A percentile compares a stretch with the other conserved stretches of the same genome.
Evolutionary conservation across 2,888 invertebrate genomes (phyloP).

Genomic region (Macrosiphum euphorbiae): DNA sequence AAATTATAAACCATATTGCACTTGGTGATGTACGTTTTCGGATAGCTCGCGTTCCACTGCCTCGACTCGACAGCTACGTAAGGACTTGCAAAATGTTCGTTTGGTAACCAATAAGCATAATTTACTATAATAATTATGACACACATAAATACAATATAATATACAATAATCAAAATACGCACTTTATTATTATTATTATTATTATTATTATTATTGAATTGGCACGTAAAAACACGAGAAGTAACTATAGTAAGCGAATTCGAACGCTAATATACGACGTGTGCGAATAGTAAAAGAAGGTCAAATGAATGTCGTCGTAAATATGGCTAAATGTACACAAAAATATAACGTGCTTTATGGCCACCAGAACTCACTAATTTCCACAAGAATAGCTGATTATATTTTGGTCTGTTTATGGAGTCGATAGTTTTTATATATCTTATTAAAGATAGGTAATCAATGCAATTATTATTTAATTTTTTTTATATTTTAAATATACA

Average conservation of each 20-base stretch:
- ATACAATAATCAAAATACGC: background rate
- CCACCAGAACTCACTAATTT: background rate
- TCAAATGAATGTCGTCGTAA: background rate
- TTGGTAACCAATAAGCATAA: background rate
- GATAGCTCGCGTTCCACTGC: background rate
- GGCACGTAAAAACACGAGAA: background rate
- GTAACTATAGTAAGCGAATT: background rate
- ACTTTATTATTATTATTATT: background rate
- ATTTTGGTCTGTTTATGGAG: background rate
- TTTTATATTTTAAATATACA: no score
- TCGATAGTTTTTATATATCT: background rate
- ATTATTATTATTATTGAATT: slow-evolving; percentile 3
- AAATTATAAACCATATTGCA: background rate
- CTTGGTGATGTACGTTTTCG: background rate
- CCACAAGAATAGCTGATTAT: background rate
- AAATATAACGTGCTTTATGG: background rate
- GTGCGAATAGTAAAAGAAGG: background rate
- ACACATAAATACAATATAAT: background rate
- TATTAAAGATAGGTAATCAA: background rate
- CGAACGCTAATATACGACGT: background rate
- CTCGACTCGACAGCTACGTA: background rate
- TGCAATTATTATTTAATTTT: background rate
- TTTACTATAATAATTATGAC: background rate
- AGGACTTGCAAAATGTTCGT: background rate
- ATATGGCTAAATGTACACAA: background rate